Conservation (phyloP, 2,888 invertebrate genomes). For the Aphidius colemani region DNA sequence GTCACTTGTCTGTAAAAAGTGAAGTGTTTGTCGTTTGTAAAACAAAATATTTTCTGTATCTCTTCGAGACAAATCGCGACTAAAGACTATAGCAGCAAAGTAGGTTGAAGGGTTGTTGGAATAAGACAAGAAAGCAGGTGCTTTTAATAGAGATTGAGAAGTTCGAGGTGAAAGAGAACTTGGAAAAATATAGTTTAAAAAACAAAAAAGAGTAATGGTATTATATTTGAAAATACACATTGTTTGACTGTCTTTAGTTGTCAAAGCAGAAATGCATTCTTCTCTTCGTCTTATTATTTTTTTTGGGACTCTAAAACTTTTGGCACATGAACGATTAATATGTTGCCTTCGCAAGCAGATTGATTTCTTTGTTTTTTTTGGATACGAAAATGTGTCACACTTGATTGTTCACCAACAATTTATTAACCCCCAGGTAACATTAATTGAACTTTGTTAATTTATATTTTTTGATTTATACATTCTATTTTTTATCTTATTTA, state of each 20-base stretch:
- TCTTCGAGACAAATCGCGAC: neutral
- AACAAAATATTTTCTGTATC: conserved; percentile 44
- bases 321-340: conserved; percentile 53
- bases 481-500: conserved; percentile 1
- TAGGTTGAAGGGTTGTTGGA: conserved; percentile 9
- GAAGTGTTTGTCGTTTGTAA: conserved; percentile 35
- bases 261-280: too few species aligned
- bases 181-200: neutral
- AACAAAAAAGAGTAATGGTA: conserved; percentile 11
- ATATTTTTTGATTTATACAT: too few species aligned
- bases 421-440: too few species aligned
- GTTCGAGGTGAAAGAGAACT: neutral
- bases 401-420: too few species aligned
- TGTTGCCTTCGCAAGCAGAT: conserved; percentile 52
- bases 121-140: conserved; percentile 15
- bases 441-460: too few species aligned
- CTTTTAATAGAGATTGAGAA: neutral
- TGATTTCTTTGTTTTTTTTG: conserved; percentile 56
- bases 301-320: conserved; percentile 44
- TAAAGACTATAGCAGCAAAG: conserved; percentile 5
- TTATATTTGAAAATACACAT: too few species aligned
- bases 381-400: conserved; percentile 34
- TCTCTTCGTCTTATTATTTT: too few species aligned
- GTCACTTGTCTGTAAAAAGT: conserved; percentile 47
- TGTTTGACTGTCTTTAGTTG: conserved; percentile 25